Evolutionary conservation across 2,113 vertebrate species (phyloP), one percentile per base, ranked within the genome.

Genomic region (Myocastor coypus): DNA sequence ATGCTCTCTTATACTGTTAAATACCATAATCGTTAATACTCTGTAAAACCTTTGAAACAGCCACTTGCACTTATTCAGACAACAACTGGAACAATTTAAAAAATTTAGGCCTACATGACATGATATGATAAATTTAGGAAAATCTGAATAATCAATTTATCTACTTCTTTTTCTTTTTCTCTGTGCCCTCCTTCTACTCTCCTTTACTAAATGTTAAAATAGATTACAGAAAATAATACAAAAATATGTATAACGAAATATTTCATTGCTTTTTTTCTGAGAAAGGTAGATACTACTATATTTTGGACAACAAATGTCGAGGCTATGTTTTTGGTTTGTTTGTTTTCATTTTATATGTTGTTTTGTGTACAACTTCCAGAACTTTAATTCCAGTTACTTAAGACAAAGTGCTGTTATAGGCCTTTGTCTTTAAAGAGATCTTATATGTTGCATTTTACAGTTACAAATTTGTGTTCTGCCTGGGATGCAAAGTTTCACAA

Each of bases 81-180:
- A 89, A 91, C 50, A 95, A 87, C 63, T 96, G 64, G 26, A 93
- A 90, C 46, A 57, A 95, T 91, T 96, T 90, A 50, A 91, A 95
- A 91, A 30, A 26, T n/a, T 88, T 84, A 88, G 40, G 46, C 42
- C 14, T 32, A 83, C 52, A 91, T 89, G 22, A 82, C 68, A 52
- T 73, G 59, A 93, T 52, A 46, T 73, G 52, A 88, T 84, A 83
- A 40, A 92, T 89, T 87, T 94, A 83, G 57, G 40, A 75, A 77
- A 87, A 59, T 91, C 61, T 84, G 66, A 93, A 64, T 89, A 91
- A 94, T 37, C 68, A 55, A 2, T 71, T 37, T 9, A 4, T 11
- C 19, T 37, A 20, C 68, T 71, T n/a, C 66, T n/a, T 3, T 69
- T 5, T 34, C 17, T 3, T 34, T 34, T 46, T 42, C 11, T 69